These are phyloP conservation scores for Temnopleurus reevesii DNA, from an alignment of 53 echinoderm and acorn worm genomes.

Conservation along the genomic window DNA sequence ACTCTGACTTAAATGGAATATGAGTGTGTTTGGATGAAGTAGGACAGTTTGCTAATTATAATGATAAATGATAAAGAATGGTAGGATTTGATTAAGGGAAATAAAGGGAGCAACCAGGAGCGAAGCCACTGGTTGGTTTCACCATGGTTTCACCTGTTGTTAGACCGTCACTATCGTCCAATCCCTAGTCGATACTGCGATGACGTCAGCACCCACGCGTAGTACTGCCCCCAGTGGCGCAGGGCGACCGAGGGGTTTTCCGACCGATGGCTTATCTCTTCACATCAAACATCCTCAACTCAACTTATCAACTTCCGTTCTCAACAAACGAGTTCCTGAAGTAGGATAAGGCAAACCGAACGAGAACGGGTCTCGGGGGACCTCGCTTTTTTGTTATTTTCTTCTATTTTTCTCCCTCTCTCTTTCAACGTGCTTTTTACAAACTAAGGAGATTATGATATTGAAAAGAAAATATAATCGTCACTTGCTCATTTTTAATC, in stretches of 20 bases:
- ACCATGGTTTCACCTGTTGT: conserved; percentile 54
- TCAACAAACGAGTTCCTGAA: conserved; percentile 53
- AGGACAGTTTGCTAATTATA: background rate
- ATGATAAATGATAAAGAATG: background rate
- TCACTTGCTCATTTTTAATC: background rate
- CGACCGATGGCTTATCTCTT: conserved; percentile 51
- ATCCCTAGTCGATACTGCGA: conserved; percentile 39
- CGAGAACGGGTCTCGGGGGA: conserved; percentile 15
- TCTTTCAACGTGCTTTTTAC: background rate
- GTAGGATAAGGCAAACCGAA: conserved; percentile 52
- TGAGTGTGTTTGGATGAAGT: background rate
- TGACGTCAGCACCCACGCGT: conserved; percentile 60
- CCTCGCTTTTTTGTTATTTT: conserved; percentile 19
- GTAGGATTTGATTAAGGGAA: background rate
- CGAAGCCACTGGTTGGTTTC: background rate
- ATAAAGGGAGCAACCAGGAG: background rate
- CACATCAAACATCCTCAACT: conserved; percentile 55
- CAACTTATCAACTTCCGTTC: conserved; percentile 60
- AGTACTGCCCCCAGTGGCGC: conserved; percentile 55
- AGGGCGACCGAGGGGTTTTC: conserved; percentile 59
- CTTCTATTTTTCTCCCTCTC: background rate
- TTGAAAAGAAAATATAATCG: background rate
- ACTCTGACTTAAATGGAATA: background rate
- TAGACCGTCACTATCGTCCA: conserved; percentile 40
- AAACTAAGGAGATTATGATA: background rate